Evolutionary conservation across 2,888 invertebrate genomes (phyloP), one percentile per base, ranked within the genome.

Genomic region (Dynastes tityus): DNA sequence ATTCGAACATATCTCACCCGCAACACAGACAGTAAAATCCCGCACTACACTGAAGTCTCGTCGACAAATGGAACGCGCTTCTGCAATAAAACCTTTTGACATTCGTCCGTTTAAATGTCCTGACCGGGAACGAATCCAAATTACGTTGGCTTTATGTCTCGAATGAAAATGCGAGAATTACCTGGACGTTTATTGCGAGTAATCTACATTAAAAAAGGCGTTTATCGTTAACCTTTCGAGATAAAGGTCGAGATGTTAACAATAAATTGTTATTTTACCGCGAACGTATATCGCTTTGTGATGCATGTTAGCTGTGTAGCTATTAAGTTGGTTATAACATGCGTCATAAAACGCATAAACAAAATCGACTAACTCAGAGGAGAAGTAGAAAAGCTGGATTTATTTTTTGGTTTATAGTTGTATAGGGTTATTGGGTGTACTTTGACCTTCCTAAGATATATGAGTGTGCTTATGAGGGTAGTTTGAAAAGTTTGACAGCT

Each of bases 81-180:
- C 51, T 11, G 63, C 27, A 63, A 51, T 68, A 68, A 68, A 68
- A 68, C 68, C 68, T 68, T 68, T 68, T 51, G 68, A 68, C 68
- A 68, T 68, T 68, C 68, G 68, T 68, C 49, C 68, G 68, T 68
- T 68, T 68, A 68, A 68, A 49, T 68, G 51, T 68, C 22, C 68
- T 53, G 51, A 27, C 68, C 29, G 51, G 51, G 68, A 51, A 51
- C 68, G 29, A 13, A 29, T 68, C 68, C 29, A 53, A 68, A 68
- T 68, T 68, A 68, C 51, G 68, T 29, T 29, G 51, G 51, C 13
- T 68, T 68, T 68, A 68, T 68, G 29, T 68, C 49, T 16, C 11
- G 51, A 68, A 68, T 51, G 68, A 68, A 68, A 68, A 68, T 51
- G 13, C 51, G 68, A 53, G 51, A 68, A 68, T 68, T 68, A 68